Evolutionary conservation across 1,140 invertebrate genomes (phyloP), one percentile per base, ranked within the genome.

Genomic region (Brachionus paranguensis): DNA sequence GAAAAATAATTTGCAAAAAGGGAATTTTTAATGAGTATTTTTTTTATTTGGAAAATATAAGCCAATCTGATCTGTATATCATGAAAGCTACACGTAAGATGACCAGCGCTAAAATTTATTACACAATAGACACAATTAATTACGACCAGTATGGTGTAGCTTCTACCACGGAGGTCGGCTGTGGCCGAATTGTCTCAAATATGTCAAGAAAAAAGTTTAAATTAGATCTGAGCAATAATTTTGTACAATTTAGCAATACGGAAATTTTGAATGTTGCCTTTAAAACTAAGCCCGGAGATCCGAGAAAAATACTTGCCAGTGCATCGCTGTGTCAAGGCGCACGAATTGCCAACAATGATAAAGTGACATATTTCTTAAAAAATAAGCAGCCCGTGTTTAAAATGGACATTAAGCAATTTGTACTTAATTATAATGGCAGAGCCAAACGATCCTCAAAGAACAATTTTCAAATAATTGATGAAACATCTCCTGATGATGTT

Each of bases 401-500:
- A 64, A 64, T 43, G 37, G 50, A 81, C 7, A 33, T 11, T 5
- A 81, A 81, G 64, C 55, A 60, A 27, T 81, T 37, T 68, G 78
- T 81, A 11, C 27, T 81, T 11, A 68, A 60, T 65, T 81, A 64
- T 64, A 64, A 81, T 29, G 78, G 78, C 2, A 27, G 78, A n/a
- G 78, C 78, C 17, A 33, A 64, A 37, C 27, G 14, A 24, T 81
- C 78, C 4, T 81, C 78, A 6, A 81, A 81, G 45, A 81, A 81
- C 24, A 81, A 81, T 64, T 81, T 81, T 64, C 78, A 81, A 81
- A 81, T 81, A 37, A 47, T 81, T 41, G 78, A 81, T 17, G 78
- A 81, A 50, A 64, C 78, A 64, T 43, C 50, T 20, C 78, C 50
- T 41, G 78, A 81, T 33, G 78, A 81, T 68, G 24, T 81, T 64